Base-by-base conservation (phyloP, 2,797 vertebrate species). In the Eospalax fontanierii region DNA sequence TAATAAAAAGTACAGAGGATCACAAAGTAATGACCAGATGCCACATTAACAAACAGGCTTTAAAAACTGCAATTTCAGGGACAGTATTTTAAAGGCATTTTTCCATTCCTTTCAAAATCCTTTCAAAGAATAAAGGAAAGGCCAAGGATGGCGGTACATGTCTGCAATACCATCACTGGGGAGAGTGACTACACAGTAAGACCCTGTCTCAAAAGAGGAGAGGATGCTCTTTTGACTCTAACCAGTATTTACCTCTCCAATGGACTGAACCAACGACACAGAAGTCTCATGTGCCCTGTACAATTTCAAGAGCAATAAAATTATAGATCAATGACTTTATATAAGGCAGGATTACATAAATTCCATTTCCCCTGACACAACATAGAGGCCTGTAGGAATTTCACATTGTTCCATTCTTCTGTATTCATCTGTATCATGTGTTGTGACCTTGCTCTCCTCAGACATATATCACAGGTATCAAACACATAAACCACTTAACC, bases 401-500 rank as follows among this genome's bases (percentile, higher is more conserved):
- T 74, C 93, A 87, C 93, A 95, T 91, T 93, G 22, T 97, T 97
- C 97, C 85, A 26, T 89, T 80, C 95, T 96, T 96, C 76, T 66
- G 82, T 73, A 76, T 74, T 96, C 97, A 92, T 94, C 81, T 65
- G 57, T 81, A 81, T 63, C 92, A 8, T 73, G 87, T 74, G 89
- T 12, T 87, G 83, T 95, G 97, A 96, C 95, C 93, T 97, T 97
- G 89, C 92, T 98, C 97, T 96, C 95, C 91, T 59, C 96, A 97
- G 96, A 95, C 93, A 46, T 19, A 10, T 6, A 83, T 87, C 95
- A 96, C 89, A 93, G 91, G 90, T 7, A 95, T 86, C 79, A 96
- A 92, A 95, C 83, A 95, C 18, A 90, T 86, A 95, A 94, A 95
- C 71, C 92, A 94, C 91, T 68, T 90, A 89, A 95, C 35, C 93